phyloP scores from a whole-genome alignment of 2,797 vertebrate genomes.

The Valencia hispanica region DNA sequence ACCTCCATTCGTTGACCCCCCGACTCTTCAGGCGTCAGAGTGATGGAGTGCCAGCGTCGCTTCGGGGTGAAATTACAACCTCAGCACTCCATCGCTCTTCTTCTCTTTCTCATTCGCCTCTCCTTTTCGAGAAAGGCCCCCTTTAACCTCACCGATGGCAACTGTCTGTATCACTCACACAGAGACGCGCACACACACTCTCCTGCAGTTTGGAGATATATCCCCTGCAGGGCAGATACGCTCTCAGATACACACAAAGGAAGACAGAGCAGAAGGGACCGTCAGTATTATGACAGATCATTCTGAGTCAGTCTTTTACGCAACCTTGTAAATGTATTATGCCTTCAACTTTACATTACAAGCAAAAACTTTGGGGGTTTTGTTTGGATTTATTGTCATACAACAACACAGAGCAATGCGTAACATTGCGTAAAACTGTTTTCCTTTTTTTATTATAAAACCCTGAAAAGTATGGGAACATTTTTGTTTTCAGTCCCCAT shows the following conservation, averaged over 20 bases:
- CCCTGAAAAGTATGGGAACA: not conserved
- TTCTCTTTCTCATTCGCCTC: slow-evolving; percentile 38
- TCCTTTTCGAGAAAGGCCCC: slow-evolving; percentile 34
- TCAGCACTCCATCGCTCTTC: slow-evolving; percentile 26
- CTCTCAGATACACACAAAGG: slow-evolving; percentile 15
- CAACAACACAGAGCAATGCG: not conserved
- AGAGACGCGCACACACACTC: slow-evolving; percentile 27
- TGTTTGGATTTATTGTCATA: not conserved
- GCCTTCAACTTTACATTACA: not conserved
- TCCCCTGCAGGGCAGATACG: slow-evolving; percentile 34
- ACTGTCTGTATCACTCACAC: slow-evolving; percentile 30
- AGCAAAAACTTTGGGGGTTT: not conserved
- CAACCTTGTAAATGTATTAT: not conserved
- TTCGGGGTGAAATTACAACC: slow-evolving; percentile 65
- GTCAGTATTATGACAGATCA: slow-evolving; percentile 22
- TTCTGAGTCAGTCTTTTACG: slow-evolving; percentile 13
- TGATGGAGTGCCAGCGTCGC: slow-evolving; percentile 52
- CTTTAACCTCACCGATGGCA: slow-evolving; percentile 41
- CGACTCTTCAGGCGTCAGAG: slow-evolving; percentile 36
- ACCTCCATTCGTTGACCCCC: slow-evolving; percentile 6
- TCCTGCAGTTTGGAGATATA: slow-evolving; percentile 31
- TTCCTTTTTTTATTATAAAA: not conserved
- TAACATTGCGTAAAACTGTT: not conserved
- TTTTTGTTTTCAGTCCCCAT: not conserved
- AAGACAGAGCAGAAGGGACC: slow-evolving; percentile 23